These are phyloP conservation scores for Tylochromis polylepis DNA, from an alignment of 2,113 vertebrate genomes.

Conservation along the genomic window DNA sequence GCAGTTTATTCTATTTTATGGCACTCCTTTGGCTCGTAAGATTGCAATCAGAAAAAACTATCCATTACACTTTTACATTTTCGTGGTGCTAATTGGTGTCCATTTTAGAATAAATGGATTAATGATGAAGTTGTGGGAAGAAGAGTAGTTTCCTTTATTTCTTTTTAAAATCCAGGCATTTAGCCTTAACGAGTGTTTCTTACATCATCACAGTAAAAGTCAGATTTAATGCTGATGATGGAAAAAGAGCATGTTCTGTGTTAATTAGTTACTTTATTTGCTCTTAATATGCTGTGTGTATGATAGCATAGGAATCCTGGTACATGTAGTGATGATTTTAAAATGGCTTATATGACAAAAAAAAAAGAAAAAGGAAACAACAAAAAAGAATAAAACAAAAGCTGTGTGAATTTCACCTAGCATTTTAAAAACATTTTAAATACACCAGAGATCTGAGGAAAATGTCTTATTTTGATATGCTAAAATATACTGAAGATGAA, in stretches of 20 bases:
- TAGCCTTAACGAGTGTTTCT: conserved; percentile 4
- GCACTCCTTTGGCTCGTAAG: conserved; percentile 43
- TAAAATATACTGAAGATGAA: background rate
- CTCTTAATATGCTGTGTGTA: background rate
- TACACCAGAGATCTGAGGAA: background rate
- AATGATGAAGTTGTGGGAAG: conserved; percentile 45
- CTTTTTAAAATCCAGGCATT: conserved; percentile 13
- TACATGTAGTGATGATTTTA: background rate
- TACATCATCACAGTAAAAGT: conserved; percentile 23
- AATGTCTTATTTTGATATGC: background rate
- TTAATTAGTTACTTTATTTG: background rate
- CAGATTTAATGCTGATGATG: background rate
- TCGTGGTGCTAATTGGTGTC: conserved; percentile 57
- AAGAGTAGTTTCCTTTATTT: conserved; percentile 29
- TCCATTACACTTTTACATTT: conserved; percentile 46
- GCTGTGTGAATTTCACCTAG: background rate
- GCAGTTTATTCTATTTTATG: conserved; percentile 52
- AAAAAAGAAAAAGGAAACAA: background rate
- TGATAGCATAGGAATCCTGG: background rate
- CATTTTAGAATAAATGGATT: conserved; percentile 53
- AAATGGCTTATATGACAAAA: background rate
- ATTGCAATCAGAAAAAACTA: conserved; percentile 58
- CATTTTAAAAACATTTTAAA: background rate
- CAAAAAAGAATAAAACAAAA: no score
- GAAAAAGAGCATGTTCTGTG: background rate